These are phyloP conservation scores for Chaenogobius annularis DNA, from an alignment of 2,113 vertebrate genomes.

Conservation along the genomic window DNA sequence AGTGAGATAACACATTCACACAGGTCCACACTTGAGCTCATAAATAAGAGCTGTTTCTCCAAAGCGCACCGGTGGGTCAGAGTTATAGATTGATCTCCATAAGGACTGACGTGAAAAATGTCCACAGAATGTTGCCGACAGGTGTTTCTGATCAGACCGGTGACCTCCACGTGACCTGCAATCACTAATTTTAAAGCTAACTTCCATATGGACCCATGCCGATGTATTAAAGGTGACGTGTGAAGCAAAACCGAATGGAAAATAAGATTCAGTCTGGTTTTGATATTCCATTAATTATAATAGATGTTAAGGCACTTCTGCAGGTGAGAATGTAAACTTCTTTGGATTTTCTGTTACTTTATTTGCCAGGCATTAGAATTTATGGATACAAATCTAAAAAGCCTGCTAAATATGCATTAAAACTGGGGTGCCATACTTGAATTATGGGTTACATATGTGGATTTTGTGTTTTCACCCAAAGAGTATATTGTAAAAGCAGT, in stretches of 20 bases:
- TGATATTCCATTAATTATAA: conserved; percentile 38
- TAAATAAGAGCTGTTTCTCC: conserved; percentile 15
- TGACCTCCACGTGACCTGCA: conserved; percentile 62
- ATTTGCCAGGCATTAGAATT: neutral
- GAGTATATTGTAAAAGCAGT: no score
- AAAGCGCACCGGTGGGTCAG: conserved; percentile 43
- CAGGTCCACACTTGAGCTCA: conserved; percentile 20
- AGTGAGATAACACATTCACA: neutral
- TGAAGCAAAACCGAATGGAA: conserved; percentile 22
- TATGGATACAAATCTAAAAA: neutral
- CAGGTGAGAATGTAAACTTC: conserved; percentile 18
- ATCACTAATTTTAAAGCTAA: conserved; percentile 60
- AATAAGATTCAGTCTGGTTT: conserved; percentile 41
- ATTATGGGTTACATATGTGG: no score
- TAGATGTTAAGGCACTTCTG: conserved; percentile 24
- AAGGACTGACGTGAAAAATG: conserved; percentile 63
- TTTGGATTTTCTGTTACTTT: neutral
- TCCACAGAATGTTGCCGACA: conserved; percentile 49
- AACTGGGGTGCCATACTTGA: no score
- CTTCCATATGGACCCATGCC: conserved; percentile 50
- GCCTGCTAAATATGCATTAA: neutral
- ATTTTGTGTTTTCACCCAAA: no score
- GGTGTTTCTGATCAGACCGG: conserved; percentile 66
- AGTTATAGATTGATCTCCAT: conserved; percentile 54
- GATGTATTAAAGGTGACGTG: conserved; percentile 57